Percentiles rank a stretch among this genome's conserved stretches.
These are phyloP conservation scores for Leucoraja ocellata DNA, from an alignment of 2,797 vertebrate genomes.

Conservation along the genomic window DNA sequence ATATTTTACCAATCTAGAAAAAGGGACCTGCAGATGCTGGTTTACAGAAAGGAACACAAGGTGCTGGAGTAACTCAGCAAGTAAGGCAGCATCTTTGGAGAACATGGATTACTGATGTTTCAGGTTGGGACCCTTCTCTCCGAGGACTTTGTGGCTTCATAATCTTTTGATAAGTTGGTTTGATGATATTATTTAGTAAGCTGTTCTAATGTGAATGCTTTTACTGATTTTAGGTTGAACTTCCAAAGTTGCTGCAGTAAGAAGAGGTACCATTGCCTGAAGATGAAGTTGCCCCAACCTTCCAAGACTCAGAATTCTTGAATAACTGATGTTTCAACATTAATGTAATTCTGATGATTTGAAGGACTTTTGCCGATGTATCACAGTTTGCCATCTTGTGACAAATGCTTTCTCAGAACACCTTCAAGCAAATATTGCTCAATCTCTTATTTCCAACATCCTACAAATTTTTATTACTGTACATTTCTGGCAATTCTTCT, in stretches of 20 bases:
- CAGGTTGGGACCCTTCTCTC: too few species aligned
- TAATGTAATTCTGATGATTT: slow-evolving; percentile 23
- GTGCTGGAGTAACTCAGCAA: too few species aligned
- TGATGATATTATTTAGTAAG: neutral
- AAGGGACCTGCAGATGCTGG: too few species aligned
- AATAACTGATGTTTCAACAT: neutral
- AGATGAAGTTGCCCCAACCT: slow-evolving; percentile 13
- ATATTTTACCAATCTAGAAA: too few species aligned
- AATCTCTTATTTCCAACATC: neutral
- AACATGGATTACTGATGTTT: too few species aligned
- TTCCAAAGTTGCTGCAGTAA: slow-evolving; percentile 66
- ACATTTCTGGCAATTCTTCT: neutral
- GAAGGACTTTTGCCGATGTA: neutral
- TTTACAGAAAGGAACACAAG: too few species aligned
- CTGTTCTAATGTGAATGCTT: neutral
- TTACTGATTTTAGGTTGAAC: slow-evolving; percentile 55
- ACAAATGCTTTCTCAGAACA: slow-evolving; percentile 1
- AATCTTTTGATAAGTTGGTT: neutral
- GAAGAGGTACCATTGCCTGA: slow-evolving; percentile 24
- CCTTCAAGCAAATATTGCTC: neutral
- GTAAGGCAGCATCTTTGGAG: too few species aligned
- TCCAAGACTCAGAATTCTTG: neutral
- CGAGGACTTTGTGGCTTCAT: neutral
- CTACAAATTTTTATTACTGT: neutral
- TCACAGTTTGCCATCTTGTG: neutral